Conservation (phyloP, 2,888 invertebrate species). For the Meiosimyza decipiens region DNA sequence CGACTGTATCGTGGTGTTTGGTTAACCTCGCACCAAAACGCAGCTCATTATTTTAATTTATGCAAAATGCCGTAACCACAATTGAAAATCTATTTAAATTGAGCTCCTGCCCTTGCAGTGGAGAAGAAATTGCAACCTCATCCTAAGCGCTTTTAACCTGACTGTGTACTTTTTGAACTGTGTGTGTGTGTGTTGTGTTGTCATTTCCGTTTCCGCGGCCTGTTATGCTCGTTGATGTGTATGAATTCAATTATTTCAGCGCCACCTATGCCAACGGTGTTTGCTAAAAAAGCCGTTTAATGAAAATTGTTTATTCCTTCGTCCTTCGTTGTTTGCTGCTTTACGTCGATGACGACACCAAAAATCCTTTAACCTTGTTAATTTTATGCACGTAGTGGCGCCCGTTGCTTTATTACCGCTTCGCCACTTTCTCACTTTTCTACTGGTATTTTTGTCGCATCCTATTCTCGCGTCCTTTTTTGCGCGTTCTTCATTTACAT, state of each 20-base stretch:
- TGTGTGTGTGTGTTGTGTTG: slow-evolving; percentile 3
- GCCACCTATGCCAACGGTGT: slow-evolving; percentile 53
- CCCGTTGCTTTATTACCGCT: slow-evolving; percentile 20
- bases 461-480: slow-evolving; percentile 34
- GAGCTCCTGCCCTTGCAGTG: slow-evolving; percentile 41
- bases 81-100: slow-evolving; percentile 64
- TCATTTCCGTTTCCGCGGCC: slow-evolving; percentile 46
- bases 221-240: slow-evolving; percentile 59
- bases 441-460: slow-evolving; percentile 21
- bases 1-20: neutral
- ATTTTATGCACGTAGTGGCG: slow-evolving; percentile 55
- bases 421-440: neutral
- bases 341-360: slow-evolving; percentile 24
- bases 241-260: slow-evolving; percentile 64
- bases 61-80: slow-evolving; percentile 63
- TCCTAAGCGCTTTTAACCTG: too few species aligned
- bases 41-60: slow-evolving; percentile 63
- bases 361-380: slow-evolving; percentile 54
- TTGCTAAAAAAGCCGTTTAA: slow-evolving; percentile 40
- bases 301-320: slow-evolving; percentile 49
- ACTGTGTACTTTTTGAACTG: slow-evolving; percentile 7
- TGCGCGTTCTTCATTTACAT: slow-evolving; percentile 52
- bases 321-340: slow-evolving; percentile 8
- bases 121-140: too few species aligned
- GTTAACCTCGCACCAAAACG: slow-evolving; percentile 22